phyloP scores from a whole-genome alignment of 1,140 invertebrate species.

The Macrosteles quadrilineatus region DNA sequence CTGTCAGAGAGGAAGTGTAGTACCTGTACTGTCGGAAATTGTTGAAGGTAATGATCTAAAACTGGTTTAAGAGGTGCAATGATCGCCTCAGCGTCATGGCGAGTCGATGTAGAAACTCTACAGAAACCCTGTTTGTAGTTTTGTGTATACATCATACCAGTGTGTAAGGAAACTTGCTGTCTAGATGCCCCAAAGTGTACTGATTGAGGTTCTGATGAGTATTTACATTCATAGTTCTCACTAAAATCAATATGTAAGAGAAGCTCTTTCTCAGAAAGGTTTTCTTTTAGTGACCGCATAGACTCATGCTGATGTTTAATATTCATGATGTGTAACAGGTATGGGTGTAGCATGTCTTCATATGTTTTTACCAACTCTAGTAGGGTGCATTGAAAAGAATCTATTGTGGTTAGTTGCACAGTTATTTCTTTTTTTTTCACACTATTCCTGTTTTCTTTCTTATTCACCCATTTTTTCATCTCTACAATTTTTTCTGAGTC shows the following conservation, averaged over 20 bases:
- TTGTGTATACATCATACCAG: slow-evolving; percentile 43
- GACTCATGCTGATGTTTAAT: slow-evolving; percentile 43
- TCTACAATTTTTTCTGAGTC: slow-evolving; percentile 15
- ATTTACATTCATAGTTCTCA: slow-evolving; percentile 47
- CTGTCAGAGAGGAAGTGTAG: slow-evolving; percentile 30
- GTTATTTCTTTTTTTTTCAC: slow-evolving; percentile 31
- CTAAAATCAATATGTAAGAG: slow-evolving; percentile 47
- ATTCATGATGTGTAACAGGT: slow-evolving; percentile 41
- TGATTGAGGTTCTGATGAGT: slow-evolving; percentile 46
- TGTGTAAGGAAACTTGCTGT: slow-evolving; percentile 47
- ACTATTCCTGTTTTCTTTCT: slow-evolving; percentile 1
- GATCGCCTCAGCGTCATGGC: slow-evolving; percentile 46
- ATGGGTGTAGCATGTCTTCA: slow-evolving; percentile 5
- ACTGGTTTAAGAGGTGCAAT: slow-evolving; percentile 46
- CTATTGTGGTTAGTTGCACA: no score
- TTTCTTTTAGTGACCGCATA: slow-evolving; percentile 41
- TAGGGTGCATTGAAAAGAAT: no score
- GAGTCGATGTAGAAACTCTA: slow-evolving; percentile 46
- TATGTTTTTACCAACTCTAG: slow-evolving; percentile 28
- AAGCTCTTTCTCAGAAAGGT: slow-evolving; percentile 41
- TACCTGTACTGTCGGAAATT: slow-evolving; percentile 2
- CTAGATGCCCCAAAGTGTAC: slow-evolving; percentile 44
- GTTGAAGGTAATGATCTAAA: slow-evolving; percentile 29
- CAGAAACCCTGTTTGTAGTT: slow-evolving; percentile 42
- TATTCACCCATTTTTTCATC: slow-evolving; percentile 31